These are phyloP conservation scores for Icerya purchasi DNA, from an alignment of 2,888 invertebrate species.

Conservation along the genomic window DNA sequence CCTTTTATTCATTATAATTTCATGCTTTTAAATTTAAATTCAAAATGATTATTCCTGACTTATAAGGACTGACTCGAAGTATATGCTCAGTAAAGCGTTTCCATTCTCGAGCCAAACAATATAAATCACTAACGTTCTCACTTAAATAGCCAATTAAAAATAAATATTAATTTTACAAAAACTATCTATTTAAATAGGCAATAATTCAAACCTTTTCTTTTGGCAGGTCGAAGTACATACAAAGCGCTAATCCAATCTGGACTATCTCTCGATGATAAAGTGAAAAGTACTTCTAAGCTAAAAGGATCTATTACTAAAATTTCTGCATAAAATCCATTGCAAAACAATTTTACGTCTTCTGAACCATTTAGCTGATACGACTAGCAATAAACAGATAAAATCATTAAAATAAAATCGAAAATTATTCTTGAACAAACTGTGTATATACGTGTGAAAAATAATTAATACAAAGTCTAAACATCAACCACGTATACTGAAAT, in stretches of 20 bases:
- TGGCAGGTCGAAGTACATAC: slow-evolving; percentile 50
- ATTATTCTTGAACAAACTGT: too few relatives aligned
- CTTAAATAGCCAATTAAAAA: neutral
- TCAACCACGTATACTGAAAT: too few relatives aligned
- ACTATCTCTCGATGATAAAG: slow-evolving; percentile 81
- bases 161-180: neutral
- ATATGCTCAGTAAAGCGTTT: too few relatives aligned
- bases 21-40: too few relatives aligned
- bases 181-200: neutral
- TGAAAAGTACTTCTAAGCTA: slow-evolving; percentile 74
- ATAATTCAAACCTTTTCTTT: slow-evolving; percentile 33
- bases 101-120: neutral
- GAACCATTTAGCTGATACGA: slow-evolving; percentile 65
- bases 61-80: too few relatives aligned
- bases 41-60: too few relatives aligned
- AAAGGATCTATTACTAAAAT: slow-evolving; percentile 92
- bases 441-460: too few relatives aligned
- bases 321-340: slow-evolving; percentile 95
- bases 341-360: slow-evolving; percentile 70
- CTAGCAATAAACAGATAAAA: too few relatives aligned
- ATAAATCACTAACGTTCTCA: neutral
- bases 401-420: too few relatives aligned
- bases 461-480: too few relatives aligned
- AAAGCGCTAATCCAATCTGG: slow-evolving; percentile 97
- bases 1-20: too few relatives aligned